Evolutionary conservation across 2,888 invertebrate species (phyloP), one percentile per base, ranked within the genome.

Genomic region (Agrotis clavis): DNA sequence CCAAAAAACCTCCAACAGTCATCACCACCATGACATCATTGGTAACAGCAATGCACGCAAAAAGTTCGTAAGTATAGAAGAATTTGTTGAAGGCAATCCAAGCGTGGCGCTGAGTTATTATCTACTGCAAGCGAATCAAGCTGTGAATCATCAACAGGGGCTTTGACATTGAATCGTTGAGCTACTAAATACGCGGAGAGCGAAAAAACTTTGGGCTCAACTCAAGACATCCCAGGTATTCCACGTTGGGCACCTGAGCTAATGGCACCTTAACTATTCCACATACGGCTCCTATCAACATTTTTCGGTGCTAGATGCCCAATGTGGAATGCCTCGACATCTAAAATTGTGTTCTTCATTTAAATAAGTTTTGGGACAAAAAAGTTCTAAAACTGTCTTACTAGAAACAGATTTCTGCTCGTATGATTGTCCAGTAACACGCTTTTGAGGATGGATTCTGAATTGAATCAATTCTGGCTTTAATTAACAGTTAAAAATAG

Each of bases 1-100:
- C 18, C 25, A 14, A 73, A 78, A 80, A 51, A 41, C 1, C 51
- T 48, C 47, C 54, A 54, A 68, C 74, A 81, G 77, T 82, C 84
- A 86, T 77, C 83, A 86, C 77, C 82, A 74, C 69, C 76, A 87
- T 93, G 93, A 93, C 92, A 92, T 93, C 93, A 94, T 83, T 86
- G 74, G 79, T 84, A 88, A 91, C 87, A 86, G 88, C 82, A 79
- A 76, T 63, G 76, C 77, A 78, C 71, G 82, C 82, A 91, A 90
- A 90, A 90, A 90, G 74, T 74, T 77, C 66, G 30, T 65, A 77
- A 71, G 66, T 65, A 60, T 66, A 66, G 78, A 84, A 80, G 82
- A 87, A 88, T 84, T 88, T 88, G 88, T 88, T 84, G 85, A 83
- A 86, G 87, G 78, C 86, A 89, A 91, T 89, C 88, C 87, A 88